Conservation (phyloP, 2,797 vertebrate genomes). For the Xenopus petersii region DNA sequence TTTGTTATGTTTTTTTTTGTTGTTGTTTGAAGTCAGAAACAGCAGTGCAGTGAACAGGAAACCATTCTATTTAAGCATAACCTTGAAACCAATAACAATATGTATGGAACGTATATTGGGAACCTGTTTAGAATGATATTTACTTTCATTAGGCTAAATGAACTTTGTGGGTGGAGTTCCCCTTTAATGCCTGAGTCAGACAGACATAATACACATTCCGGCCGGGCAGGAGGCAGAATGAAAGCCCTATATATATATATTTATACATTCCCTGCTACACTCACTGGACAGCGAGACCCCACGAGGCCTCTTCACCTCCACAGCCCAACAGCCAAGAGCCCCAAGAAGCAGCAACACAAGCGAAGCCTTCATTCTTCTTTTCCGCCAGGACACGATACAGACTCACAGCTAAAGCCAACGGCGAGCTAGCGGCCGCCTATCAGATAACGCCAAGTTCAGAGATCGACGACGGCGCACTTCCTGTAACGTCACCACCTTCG, state of each 20-base stretch:
- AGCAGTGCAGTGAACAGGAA: too few relatives aligned
- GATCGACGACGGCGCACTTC: background rate
- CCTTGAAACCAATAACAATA: too few relatives aligned
- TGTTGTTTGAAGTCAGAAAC: too few relatives aligned
- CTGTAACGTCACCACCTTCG: background rate
- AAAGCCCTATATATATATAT: background rate
- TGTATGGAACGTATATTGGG: too few relatives aligned
- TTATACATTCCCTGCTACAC: slow-evolving; percentile 35
- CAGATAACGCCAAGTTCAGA: slow-evolving; percentile 18
- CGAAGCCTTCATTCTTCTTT: background rate
- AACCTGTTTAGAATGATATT: too few relatives aligned
- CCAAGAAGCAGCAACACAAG: slow-evolving; percentile 54
- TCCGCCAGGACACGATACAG: background rate
- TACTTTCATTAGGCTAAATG: too few relatives aligned
- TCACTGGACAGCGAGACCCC: slow-evolving; percentile 85
- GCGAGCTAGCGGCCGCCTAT: background rate
- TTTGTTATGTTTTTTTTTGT: too few relatives aligned
- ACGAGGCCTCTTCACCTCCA: slow-evolving; percentile 83
- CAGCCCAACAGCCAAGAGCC: slow-evolving; percentile 59
- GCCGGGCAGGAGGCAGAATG: slow-evolving; percentile 1
- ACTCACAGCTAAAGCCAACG: background rate
- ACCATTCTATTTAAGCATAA: too few relatives aligned
- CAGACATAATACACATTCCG: too few relatives aligned
- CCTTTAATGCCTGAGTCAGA: too few relatives aligned
- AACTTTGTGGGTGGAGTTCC: too few relatives aligned